phyloP scores from a whole-genome alignment of 2,888 invertebrate genomes.

The Hirtodrosophila cameraria region DNA sequence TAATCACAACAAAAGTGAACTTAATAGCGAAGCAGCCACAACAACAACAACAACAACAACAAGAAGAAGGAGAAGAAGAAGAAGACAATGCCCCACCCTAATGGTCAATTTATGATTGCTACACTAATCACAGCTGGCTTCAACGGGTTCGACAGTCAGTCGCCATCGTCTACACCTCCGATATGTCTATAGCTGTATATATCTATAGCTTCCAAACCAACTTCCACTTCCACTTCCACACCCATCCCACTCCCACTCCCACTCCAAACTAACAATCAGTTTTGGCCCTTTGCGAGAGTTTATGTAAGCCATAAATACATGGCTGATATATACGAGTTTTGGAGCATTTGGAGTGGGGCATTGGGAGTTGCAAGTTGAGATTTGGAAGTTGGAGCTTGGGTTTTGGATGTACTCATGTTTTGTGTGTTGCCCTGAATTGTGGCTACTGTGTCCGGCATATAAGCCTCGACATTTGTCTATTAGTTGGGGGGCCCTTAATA shows the following conservation, averaged over 20 bases:
- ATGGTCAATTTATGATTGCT: constrained; percentile 73
- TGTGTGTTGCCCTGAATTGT: constrained; percentile 5
- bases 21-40: constrained; percentile 48
- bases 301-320: constrained; percentile 37
- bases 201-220: too few relatives aligned
- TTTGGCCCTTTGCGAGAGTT: constrained; percentile 22
- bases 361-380: too few relatives aligned
- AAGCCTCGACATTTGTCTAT: constrained; percentile 36
- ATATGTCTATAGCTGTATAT: too few relatives aligned
- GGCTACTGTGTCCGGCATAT: constrained; percentile 65
- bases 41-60: constrained; percentile 11
- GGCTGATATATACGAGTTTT: constrained; percentile 14
- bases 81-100: constrained; percentile 62
- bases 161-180: constrained; percentile 4
- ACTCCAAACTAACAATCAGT: constrained; percentile 26
- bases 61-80: too few relatives aligned
- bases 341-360: too few relatives aligned
- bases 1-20: constrained; percentile 57
- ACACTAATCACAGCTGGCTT: constrained; percentile 73
- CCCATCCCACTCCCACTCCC: neutral
- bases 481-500: constrained; percentile 24
- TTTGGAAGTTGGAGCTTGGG: too few relatives aligned
- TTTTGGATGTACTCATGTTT: constrained; percentile 1
- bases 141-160: constrained; percentile 50
- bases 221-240: too few relatives aligned